Conservation (phyloP, 2,113 vertebrate species). For the Machaerirhynchus nigripectus region DNA sequence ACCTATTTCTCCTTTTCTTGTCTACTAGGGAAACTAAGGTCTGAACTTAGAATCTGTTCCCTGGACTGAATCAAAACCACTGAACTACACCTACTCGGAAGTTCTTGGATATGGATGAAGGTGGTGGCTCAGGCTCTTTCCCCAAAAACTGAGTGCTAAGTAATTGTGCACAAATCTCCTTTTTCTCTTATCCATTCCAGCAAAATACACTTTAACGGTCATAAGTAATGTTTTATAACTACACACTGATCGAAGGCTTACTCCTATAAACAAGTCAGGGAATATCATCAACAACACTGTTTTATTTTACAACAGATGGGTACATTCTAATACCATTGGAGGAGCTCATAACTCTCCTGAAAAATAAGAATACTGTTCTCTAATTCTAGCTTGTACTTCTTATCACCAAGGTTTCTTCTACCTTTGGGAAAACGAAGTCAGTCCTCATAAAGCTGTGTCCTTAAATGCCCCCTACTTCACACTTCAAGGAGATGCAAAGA, state of each 20-base stretch:
- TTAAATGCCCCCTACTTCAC: neutral
- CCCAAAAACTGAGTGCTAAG: neutral
- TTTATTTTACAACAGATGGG: neutral
- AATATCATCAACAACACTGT: neutral
- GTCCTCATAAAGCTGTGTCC: neutral
- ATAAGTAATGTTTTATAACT: neutral
- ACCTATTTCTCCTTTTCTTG: neutral
- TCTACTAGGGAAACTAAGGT: neutral
- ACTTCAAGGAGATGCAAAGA: neutral
- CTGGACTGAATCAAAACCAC: neutral
- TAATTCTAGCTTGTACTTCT: neutral
- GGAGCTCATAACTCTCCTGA: neutral
- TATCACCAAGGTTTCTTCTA: neutral
- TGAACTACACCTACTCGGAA: neutral
- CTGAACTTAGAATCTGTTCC: neutral
- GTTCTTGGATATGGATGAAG: neutral
- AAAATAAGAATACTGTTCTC: neutral
- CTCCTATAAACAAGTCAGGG: neutral
- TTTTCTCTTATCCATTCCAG: neutral
- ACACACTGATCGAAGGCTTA: neutral
- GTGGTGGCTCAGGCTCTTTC: neutral
- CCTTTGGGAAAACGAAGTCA: neutral
- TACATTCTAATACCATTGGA: neutral
- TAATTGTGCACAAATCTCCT: neutral
- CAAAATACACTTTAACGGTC: neutral